A percentile compares a stretch with the other conserved stretches of the same genome.
These are phyloP conservation scores for Parascotia fuliginaria DNA, from an alignment of 2,888 invertebrate species.

Conservation along the genomic window DNA sequence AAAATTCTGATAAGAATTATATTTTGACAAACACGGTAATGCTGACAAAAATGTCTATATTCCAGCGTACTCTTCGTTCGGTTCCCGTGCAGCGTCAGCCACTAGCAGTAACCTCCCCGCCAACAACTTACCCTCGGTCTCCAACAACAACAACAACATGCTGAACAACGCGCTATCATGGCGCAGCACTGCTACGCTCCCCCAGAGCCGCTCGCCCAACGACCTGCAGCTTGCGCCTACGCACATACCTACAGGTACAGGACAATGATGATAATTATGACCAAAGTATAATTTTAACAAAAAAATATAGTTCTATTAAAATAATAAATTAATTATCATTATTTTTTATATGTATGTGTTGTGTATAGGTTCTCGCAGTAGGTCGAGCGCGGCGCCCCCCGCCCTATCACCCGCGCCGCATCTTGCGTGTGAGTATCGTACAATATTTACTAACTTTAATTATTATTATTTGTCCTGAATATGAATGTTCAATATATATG, in stretches of 20 bases:
- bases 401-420: conserved; percentile 18
- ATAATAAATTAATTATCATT: too few relatives aligned
- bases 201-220: neutral
- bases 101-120: neutral
- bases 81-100: conserved; percentile 8
- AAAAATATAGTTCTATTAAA: too few relatives aligned
- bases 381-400: conserved; percentile 1
- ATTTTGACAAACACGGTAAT: too few relatives aligned
- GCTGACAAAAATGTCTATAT: too few relatives aligned
- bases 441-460: too few relatives aligned
- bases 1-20: too few relatives aligned
- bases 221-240: conserved; percentile 4
- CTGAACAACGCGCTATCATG: conserved; percentile 3
- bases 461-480: too few relatives aligned
- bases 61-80: conserved; percentile 69
- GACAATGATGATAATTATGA: too few relatives aligned
- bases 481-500: too few relatives aligned
- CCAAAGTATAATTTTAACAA: too few relatives aligned
- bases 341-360: neutral
- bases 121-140: neutral
- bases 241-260: conserved; percentile 6
- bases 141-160: neutral
- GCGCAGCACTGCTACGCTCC: conserved; percentile 16
- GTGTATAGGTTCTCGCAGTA: neutral
- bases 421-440: conserved; percentile 16